Evolutionary conservation across 2,888 invertebrate genomes (phyloP), one percentile per base, ranked within the genome.

Genomic region (Tetragonisca angustula): DNA sequence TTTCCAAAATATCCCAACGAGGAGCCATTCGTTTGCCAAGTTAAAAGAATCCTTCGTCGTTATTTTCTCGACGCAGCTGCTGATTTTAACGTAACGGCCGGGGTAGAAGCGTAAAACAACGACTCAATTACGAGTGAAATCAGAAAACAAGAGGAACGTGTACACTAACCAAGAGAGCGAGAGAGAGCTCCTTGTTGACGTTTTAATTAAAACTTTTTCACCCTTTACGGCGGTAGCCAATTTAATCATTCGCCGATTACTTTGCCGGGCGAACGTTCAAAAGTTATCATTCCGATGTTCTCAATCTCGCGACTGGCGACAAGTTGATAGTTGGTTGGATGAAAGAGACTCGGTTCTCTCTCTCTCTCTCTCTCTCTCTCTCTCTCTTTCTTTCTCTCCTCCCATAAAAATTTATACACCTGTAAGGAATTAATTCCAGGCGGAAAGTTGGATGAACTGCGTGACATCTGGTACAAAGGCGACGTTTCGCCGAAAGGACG

Each of bases 131-230:
- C 49, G 27, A 21, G 4, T 21, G 21, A 61, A 61, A 27, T 49
- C 27, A 64, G 13, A 13, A 19, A 74, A 64, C 52, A 74, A 52
- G 11, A 36, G 36, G 32, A 36, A 52, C n/a, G 52, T 32, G 36
- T 52, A 24, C 50, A 19, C 13, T 32, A 21, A 21, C 49, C 32
- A 32, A 62, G 49, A 50, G 15, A 19, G 17, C 6, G 43, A 43
- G 43, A 43, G 43, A 43, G 43, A 43, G 15, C 19, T 61, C 43
- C 61, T 9, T 50, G 73, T 52, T 74, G 52, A 65, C 65, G 43
- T 54, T 43, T 75, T 65, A 65, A 75, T 75, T 65, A 65, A 65
- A 65, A 75, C 13, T 65, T 75, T 43, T 67, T 67, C 43, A 54
- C 24, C 36, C 24, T 27, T 43, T 24, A 17, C 74, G 52, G 9